phyloP scores from a whole-genome alignment of 2,113 vertebrate species.

The Daubentonia madagascariensis region DNA sequence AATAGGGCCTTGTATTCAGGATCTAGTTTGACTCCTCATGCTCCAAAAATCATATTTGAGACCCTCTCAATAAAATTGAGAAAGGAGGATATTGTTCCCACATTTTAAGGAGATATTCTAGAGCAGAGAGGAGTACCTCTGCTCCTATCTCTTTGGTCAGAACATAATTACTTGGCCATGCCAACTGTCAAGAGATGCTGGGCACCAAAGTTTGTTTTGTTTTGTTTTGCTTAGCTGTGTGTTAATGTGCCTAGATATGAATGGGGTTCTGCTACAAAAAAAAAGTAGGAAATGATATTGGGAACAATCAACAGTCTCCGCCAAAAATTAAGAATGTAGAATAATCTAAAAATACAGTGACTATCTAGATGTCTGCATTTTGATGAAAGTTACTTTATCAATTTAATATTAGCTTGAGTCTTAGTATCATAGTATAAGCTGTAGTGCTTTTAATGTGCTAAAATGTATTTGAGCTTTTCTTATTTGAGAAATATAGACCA shows the following conservation, averaged over 20 bases:
- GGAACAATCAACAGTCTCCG: neutral
- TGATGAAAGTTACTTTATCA: neutral
- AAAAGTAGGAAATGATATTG: neutral
- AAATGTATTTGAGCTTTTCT: neutral
- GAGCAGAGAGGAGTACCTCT: neutral
- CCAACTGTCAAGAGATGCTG: neutral
- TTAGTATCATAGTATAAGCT: slow-evolving; percentile 10
- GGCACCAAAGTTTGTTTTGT: neutral
- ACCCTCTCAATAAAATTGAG: neutral
- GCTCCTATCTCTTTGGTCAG: neutral
- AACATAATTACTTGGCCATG: neutral
- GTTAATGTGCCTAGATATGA: too few species aligned
- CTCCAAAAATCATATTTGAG: neutral
- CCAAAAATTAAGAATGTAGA: neutral
- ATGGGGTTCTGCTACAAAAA: neutral
- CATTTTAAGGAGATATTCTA: neutral
- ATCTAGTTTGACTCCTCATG: neutral
- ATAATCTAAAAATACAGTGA: neutral
- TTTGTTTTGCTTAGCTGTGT: neutral
- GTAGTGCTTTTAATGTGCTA: neutral
- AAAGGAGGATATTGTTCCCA: neutral
- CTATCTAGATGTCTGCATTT: neutral
- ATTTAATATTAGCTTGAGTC: neutral
- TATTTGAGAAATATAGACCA: neutral
- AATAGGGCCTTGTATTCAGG: neutral